These are phyloP conservation scores for Panurus biarmicus DNA, from an alignment of 2,113 vertebrate species.

Conservation along the genomic window DNA sequence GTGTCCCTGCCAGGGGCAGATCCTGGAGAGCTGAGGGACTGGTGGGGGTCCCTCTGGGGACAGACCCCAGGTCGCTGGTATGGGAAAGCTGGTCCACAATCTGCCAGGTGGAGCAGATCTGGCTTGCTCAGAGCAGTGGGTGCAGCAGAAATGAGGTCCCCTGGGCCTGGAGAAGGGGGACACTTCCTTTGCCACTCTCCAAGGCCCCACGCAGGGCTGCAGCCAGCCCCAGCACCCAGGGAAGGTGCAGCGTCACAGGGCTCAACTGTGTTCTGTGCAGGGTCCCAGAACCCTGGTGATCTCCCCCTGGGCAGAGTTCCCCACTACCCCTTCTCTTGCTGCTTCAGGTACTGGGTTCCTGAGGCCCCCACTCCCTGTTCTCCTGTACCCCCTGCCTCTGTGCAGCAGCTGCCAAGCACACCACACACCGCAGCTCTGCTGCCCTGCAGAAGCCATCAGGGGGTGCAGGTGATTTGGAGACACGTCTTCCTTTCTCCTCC, in stretches of 20 bases:
- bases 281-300: neutral
- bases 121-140: neutral
- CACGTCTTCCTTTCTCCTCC: neutral
- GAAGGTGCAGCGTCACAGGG: neutral
- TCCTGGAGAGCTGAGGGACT: neutral
- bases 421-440: neutral
- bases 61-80: neutral
- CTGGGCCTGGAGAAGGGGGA: neutral
- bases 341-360: neutral
- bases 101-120: fast-evolving
- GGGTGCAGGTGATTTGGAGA: neutral
- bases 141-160: neutral
- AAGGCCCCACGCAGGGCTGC: neutral
- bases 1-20: fast-evolving
- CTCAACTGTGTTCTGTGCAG: neutral
- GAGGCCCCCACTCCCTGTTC: neutral
- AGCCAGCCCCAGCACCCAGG: neutral
- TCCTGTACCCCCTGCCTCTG: neutral
- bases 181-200: neutral
- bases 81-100: neutral
- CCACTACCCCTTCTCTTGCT: neutral
- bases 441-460: too few species aligned
- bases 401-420: neutral
- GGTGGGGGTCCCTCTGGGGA: neutral
- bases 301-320: neutral